Conservation (phyloP, 2,113 vertebrate genomes). For the Alexandromys fortis region DNA sequence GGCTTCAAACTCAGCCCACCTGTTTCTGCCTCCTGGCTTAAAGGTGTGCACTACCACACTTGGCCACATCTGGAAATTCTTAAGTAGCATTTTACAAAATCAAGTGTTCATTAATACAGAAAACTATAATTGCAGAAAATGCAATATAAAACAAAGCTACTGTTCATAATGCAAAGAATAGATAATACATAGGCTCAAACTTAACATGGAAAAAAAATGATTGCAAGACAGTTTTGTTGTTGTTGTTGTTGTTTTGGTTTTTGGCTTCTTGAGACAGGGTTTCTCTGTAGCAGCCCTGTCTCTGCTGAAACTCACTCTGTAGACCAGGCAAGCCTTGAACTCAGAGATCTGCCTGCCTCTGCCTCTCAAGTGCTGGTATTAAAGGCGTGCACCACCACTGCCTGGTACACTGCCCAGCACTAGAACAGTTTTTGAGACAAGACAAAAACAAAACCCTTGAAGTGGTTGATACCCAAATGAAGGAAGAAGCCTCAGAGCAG, state of each 20-base stretch:
- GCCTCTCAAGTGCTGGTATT: not conserved
- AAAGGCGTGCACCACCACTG: accelerated
- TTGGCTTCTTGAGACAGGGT: not conserved
- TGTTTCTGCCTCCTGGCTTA: not conserved
- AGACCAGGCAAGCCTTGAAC: not conserved
- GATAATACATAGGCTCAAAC: not conserved
- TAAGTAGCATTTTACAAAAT: not conserved
- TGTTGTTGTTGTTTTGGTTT: not conserved
- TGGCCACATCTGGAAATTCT: not conserved
- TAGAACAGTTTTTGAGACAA: not conserved
- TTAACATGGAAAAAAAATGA: not conserved
- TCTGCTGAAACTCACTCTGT: not conserved
- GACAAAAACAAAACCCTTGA: not conserved
- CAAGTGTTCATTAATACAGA: not conserved
- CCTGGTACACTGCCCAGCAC: not conserved
- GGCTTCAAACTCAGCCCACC: not conserved
- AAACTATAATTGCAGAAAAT: not conserved
- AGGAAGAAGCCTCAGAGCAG: not conserved
- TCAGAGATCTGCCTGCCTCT: not conserved
- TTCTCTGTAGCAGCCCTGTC: not conserved
- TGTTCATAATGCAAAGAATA: not conserved
- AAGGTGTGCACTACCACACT: not conserved
- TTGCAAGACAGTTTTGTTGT: not conserved
- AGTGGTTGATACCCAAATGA: not conserved
- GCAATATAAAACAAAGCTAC: not conserved